Percentiles rank a stretch among this genome's conserved stretches.
These are phyloP conservation scores for Zaprionus bogoriensis DNA, from an alignment of 2,888 invertebrate genomes.

Conservation along the genomic window DNA sequence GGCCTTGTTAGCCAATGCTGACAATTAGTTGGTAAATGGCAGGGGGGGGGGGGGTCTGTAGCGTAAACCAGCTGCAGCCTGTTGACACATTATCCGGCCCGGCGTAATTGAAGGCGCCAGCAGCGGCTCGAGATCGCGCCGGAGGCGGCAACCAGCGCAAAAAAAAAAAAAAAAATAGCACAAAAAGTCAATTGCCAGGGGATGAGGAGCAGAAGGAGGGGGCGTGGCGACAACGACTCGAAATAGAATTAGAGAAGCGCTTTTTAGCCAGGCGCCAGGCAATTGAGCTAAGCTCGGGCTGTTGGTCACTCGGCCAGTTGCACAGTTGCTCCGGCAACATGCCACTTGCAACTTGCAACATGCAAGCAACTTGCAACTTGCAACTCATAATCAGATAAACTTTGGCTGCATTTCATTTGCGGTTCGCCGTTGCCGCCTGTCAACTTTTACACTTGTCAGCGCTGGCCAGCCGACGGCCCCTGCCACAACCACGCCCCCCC, in stretches of 20 bases:
- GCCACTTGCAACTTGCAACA: constrained; percentile 12
- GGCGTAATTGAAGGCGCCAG: constrained; percentile 52
- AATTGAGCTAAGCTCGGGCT: background rate
- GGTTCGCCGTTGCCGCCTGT: constrained; percentile 61
- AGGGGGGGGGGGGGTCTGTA: background rate
- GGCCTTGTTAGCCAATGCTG: constrained; percentile 61
- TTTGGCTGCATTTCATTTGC: constrained; percentile 66
- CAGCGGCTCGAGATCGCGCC: background rate
- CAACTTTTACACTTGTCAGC: constrained; percentile 75
- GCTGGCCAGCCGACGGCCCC: constrained; percentile 18
- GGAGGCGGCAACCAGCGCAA: background rate
- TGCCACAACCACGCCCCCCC: background rate
- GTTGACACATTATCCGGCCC: constrained; percentile 50
- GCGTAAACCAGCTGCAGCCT: constrained; percentile 14
- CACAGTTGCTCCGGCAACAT: constrained; percentile 22
- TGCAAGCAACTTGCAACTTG: constrained; percentile 36
- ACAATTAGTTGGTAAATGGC: constrained; percentile 61
- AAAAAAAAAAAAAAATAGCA: too few species aligned
- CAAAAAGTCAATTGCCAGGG: background rate
- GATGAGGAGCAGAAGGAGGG: background rate
- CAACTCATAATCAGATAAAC: constrained; percentile 67
- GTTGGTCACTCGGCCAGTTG: constrained; percentile 51
- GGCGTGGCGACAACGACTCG: background rate
- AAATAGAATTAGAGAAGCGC: constrained; percentile 26
- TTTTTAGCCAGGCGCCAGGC: background rate